Conservation (phyloP, 2,113 vertebrate genomes). For the Lethenteron camtschaticum region DNA sequence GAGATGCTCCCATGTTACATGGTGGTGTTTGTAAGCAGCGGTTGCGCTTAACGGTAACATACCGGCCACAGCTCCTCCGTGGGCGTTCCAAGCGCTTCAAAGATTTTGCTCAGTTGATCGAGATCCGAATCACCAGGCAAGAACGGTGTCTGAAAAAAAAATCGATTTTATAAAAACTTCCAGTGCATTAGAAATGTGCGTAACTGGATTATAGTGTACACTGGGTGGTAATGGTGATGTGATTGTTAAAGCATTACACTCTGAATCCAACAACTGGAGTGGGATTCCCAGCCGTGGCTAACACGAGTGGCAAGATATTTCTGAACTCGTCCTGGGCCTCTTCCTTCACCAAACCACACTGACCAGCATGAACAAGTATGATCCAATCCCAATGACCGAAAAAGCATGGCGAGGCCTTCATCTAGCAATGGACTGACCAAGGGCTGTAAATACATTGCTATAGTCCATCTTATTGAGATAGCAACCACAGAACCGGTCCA, state of each 20-base stretch:
- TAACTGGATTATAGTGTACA: slow-evolving; percentile 6
- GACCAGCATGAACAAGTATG: too few relatives aligned
- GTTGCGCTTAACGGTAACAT: slow-evolving; percentile 15
- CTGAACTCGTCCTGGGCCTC: too few relatives aligned
- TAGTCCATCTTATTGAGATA: too few relatives aligned
- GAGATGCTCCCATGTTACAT: neutral
- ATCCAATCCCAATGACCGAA: too few relatives aligned
- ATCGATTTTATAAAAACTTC: too few relatives aligned
- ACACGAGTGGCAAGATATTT: too few relatives aligned
- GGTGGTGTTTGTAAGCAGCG: neutral
- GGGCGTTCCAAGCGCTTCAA: slow-evolving; percentile 81
- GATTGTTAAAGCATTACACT: neutral
- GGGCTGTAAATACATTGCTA: too few relatives aligned
- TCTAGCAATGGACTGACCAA: too few relatives aligned
- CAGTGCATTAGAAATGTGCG: too few relatives aligned
- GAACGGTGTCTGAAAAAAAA: slow-evolving; percentile 49
- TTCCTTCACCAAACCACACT: too few relatives aligned
- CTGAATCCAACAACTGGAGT: neutral
- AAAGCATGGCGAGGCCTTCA: too few relatives aligned
- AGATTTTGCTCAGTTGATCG: slow-evolving; percentile 82
- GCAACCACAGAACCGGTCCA: too few relatives aligned
- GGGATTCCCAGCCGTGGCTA: neutral
- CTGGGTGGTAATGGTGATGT: neutral
- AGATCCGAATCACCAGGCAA: slow-evolving; percentile 87
- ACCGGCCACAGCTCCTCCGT: slow-evolving; percentile 89